Evolutionary conservation across 2,888 invertebrate species (phyloP), one percentile per base, ranked within the genome.

Genomic region (Balanococcus diminutus): DNA sequence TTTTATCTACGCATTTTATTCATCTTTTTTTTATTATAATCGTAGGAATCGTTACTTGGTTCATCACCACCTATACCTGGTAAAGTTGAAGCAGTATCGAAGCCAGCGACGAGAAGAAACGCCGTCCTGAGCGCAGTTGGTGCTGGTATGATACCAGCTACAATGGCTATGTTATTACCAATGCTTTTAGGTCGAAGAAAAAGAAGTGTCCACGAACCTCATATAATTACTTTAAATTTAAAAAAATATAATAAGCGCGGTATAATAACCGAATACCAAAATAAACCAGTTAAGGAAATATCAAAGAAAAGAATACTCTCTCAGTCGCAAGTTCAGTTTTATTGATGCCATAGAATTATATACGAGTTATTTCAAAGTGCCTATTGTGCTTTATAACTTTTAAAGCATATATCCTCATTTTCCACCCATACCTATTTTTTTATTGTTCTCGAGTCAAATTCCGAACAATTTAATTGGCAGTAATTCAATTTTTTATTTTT

Each of bases 91-190:
- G 82, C 39, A 14, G 84, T 36, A n/a, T 46, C 42, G 25, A 42
- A 86, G 42, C 87, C 36, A 39, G 82, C 75, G 4, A 89, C 88
- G 81, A 90, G 90, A 4, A 93, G 93, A 88, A 92, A 92, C 88
- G 93, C 94, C 0, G 92, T 94, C 46, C 89, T 94, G 87, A 94
- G 94, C 8, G 94, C 94, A 0, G 94, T 95, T 0, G 94, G 95
- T 0, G 95, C 95, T 19, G 95, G 95, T 0, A 94, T 95, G 93
- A 91, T 95, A 25, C 95, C 95, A 8, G 95, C 95, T 0, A 94
- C 95, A 0, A 94, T 95, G 93, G 95, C 95, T 0, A 94, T 95
- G 93, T 91, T 95, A 88, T 93, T 95, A 51, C 95, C 95, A 0
- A 93, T 95, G 92, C 93, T 94, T 89, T 90, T 95, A 87, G 94